Base-by-base conservation (phyloP, 1,140 invertebrate species). In the Delia radicum region DNA sequence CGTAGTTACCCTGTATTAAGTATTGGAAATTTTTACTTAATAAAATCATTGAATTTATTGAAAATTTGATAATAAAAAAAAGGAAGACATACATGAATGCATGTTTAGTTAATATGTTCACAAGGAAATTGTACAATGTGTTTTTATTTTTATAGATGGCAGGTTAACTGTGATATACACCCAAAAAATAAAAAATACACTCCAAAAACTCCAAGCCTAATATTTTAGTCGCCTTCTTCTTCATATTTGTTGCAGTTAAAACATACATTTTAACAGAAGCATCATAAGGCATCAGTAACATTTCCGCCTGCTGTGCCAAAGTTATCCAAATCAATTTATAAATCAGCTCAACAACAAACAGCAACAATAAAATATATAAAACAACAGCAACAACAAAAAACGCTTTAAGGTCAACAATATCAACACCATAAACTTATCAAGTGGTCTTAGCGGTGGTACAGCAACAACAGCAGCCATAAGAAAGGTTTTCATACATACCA, bases 341-440 rank as follows among this genome's bases (percentile, higher is more conserved):
- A 75, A 75, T 75, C 74, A 75, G 74, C 42, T 65, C 76, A 80
- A 76, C 77, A 79, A 37, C 63, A 55, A n/a, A 13, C 48, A 55
- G 18, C 48, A 55, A 55, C 46, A 48, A 48, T n/a, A 48, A 18
- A 15, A n/a, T n/a, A n/a, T n/a, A n/a, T 3, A 48, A 2, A 18
- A 21, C 46, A 13, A 3, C 18, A 48, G 21, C n/a, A 48, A 48
- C 15, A 63, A 63, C 27, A 67, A 67, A 13, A 31, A 67, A 29
- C 27, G 81, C 81, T 82, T 81, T 84, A 84, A 82, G 82, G 82
- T 84, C 82, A 84, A 81, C 78, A 79, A 80, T 83, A 83, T 81
- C 78, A 82, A 81, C 77, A 79, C 76, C 65, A 75, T 6, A 67
- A 28, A 67, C 28, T 67, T 28, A 31, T 29, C 29, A 65, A 18